Conservation (phyloP, 2,113 vertebrate genomes). For the Tragelaphus buxtoni region DNA sequence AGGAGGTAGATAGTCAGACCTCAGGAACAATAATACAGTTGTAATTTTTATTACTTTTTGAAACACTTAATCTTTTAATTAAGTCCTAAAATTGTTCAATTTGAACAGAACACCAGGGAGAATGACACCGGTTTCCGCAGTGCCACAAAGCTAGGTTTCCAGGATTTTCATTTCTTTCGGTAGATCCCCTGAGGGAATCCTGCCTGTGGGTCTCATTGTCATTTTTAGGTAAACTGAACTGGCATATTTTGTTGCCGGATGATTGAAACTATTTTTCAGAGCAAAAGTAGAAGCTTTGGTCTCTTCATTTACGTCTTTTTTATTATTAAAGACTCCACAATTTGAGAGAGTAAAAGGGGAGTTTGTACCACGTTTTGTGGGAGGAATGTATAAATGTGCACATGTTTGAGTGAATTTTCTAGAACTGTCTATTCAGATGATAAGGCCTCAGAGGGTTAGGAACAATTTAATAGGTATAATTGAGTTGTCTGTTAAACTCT, state of each 20-base stretch:
- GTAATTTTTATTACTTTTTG: constrained; percentile 2
- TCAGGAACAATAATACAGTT: background rate
- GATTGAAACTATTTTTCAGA: background rate
- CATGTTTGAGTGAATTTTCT: background rate
- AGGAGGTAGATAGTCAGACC: background rate
- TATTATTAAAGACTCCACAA: background rate
- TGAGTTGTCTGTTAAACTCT: background rate
- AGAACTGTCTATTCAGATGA: background rate
- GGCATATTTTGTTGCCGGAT: background rate
- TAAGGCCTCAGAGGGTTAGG: background rate
- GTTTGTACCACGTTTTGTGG: background rate
- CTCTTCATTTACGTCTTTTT: background rate
- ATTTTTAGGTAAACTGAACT: background rate
- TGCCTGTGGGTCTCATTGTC: background rate
- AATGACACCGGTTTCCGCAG: background rate
- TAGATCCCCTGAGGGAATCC: background rate
- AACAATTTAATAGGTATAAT: background rate
- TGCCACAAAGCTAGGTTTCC: background rate
- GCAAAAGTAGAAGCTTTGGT: background rate
- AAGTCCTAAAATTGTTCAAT: background rate
- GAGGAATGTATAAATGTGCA: background rate
- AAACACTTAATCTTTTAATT: constrained; percentile 2
- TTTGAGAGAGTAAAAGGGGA: background rate
- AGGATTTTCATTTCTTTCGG: background rate
- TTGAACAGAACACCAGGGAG: background rate